Conservation (phyloP, 2,113 vertebrate species). For the Meles meles region DNA sequence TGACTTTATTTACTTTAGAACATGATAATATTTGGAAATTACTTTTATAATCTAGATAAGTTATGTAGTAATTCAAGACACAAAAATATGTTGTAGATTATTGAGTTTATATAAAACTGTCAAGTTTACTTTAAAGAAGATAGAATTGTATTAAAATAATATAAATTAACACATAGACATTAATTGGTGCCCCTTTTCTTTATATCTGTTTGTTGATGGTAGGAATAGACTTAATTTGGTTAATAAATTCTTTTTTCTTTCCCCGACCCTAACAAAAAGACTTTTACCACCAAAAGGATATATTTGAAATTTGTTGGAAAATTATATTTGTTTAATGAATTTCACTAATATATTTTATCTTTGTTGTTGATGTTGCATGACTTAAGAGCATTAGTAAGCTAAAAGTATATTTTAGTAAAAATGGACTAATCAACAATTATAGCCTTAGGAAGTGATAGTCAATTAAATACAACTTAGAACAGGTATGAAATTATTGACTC, state of each 20-base stretch:
- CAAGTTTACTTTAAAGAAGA: not conserved
- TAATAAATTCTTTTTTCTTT: not conserved
- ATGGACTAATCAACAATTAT: slow-evolving; percentile 71
- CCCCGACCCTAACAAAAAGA: not conserved
- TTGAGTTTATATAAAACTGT: not conserved
- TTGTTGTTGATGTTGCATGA: not conserved
- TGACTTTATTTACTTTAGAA: slow-evolving; percentile 25
- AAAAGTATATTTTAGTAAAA: slow-evolving; percentile 58
- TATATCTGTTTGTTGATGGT: not conserved
- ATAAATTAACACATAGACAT: not conserved
- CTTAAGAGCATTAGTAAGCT: slow-evolving; percentile 38
- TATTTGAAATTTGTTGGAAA: not conserved
- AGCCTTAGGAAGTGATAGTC: slow-evolving; percentile 78
- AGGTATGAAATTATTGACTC: slow-evolving; percentile 85
- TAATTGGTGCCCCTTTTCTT: not conserved
- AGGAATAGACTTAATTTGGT: not conserved
- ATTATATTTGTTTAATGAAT: not conserved
- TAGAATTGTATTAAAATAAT: slow-evolving; percentile 30
- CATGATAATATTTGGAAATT: slow-evolving; percentile 13
- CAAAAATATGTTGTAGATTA: not conserved
- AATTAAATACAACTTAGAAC: slow-evolving; percentile 82
- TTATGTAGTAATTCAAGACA: not conserved
- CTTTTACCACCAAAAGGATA: not conserved
- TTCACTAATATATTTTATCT: not conserved
- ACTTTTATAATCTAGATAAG: not conserved